Conservation (phyloP, 2,797 vertebrate species). For the Alexandromys oeconomus region DNA sequence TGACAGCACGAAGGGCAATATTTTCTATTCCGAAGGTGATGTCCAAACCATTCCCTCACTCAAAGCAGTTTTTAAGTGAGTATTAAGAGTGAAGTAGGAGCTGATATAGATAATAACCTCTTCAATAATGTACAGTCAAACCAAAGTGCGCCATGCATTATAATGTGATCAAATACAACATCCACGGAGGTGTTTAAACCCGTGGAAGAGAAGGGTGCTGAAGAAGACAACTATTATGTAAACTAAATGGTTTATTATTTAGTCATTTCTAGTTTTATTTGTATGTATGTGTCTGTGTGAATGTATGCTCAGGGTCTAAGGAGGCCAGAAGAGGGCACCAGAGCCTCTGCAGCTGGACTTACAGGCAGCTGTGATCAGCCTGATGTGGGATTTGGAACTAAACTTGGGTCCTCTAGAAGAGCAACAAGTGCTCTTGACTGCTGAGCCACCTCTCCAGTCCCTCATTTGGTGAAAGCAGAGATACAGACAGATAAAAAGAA, state of each 20-base stretch:
- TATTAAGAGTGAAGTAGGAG: neutral
- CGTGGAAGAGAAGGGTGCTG: neutral
- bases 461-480: neutral
- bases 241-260: neutral
- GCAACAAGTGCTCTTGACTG: neutral
- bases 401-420: neutral
- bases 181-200: neutral
- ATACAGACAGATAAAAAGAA: neutral
- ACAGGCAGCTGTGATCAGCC: neutral
- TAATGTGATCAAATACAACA: neutral
- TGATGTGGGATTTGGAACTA: neutral
- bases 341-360: neutral
- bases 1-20: neutral
- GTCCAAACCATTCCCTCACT: neutral
- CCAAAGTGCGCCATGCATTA: neutral
- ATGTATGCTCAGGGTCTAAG: neutral
- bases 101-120: neutral
- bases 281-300: neutral
- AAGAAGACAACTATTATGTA: neutral
- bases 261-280: neutral
- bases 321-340: neutral
- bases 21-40: neutral
- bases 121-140: neutral
- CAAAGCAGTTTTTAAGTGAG: conserved; percentile 34
- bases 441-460: neutral